A percentile compares a stretch with the other conserved stretches of the same genome.
phyloP scores from a whole-genome alignment of 2,797 vertebrate species.

The Ctenochaetus hawaiiensis region DNA sequence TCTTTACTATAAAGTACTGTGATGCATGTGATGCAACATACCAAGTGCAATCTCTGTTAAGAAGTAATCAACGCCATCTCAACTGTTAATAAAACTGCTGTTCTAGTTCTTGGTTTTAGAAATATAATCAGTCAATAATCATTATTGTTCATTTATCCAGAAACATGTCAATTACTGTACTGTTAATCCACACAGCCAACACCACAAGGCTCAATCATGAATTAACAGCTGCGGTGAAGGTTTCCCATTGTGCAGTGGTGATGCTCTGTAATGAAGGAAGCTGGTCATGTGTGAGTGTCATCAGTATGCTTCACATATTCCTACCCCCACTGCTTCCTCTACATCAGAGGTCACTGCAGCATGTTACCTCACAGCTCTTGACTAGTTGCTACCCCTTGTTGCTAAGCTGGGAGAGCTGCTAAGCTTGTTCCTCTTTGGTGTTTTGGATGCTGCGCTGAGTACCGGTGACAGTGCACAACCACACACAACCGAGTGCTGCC shows the following conservation, averaged over 20 bases:
- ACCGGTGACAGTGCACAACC: constrained; percentile 54
- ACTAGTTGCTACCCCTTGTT: constrained; percentile 81
- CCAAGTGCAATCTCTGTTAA: constrained; percentile 9
- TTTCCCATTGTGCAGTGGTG: constrained; percentile 33
- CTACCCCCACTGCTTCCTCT: constrained; percentile 62
- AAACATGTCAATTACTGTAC: constrained; percentile 8
- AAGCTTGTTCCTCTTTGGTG: constrained; percentile 67
- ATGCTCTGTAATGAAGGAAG: constrained; percentile 39
- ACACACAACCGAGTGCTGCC: constrained; percentile 53
- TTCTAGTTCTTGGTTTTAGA: not conserved
- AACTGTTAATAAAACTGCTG: constrained; percentile 13
- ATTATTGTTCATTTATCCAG: not conserved
- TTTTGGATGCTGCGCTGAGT: constrained; percentile 62
- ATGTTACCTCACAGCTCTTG: constrained; percentile 68
- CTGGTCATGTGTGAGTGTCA: constrained; percentile 58
- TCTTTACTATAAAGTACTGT: not conserved
- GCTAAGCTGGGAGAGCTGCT: constrained; percentile 79
- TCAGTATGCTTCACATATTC: constrained; percentile 67
- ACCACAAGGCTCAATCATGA: constrained; percentile 15
- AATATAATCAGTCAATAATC: constrained; percentile 6
- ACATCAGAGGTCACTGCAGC: constrained; percentile 77
- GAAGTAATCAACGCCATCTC: constrained; percentile 35
- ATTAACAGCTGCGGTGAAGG: constrained; percentile 10
- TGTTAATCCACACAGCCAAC: constrained; percentile 45
- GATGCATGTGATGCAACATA: constrained; percentile 1